Evolutionary conservation across 2,888 invertebrate species (phyloP), one percentile per base, ranked within the genome.

Genomic region (Erpobdella octoculata): DNA sequence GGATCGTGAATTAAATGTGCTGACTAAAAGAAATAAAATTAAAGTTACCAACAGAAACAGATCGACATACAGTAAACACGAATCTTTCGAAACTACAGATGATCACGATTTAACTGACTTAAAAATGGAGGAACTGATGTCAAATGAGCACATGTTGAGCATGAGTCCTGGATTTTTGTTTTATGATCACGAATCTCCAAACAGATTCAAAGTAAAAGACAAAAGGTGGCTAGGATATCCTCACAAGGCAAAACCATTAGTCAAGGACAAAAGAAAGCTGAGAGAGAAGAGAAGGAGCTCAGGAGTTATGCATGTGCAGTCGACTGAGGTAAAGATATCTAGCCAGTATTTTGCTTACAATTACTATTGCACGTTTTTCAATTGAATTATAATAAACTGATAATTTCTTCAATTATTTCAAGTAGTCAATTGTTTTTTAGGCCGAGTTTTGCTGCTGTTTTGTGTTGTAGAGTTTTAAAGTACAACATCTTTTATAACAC

Each of bases 301-400:
- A 21, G 87, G 87, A 25, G 87, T 87, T 21, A 86, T 87, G 71
- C 87, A 87, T 79, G 80, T 87, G 72, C 73, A 86, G 46, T 87
- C 86, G 3, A 87, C 87, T 69, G 87, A 87, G 85, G 86, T 86
- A 78, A 12, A n/a, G n/a, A n/a, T n/a, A n/a, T n/a, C n/a, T n/a
- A n/a, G n/a, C 8, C 18, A 65, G 15, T 35, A 18, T 12, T 59
- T n/a, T 67, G 46, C 12, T 25, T 62, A 28, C n/a, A n/a, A n/a
- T n/a, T n/a, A n/a, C n/a, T n/a, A n/a, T n/a, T n/a, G n/a, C n/a
- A n/a, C n/a, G n/a, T n/a, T n/a, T n/a, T n/a, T n/a, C n/a, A n/a
- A n/a, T n/a, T n/a, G n/a, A n/a, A n/a, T n/a, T n/a, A n/a, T n/a
- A n/a, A n/a, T n/a, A n/a, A n/a, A n/a, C n/a, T n/a, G n/a, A n/a